Percentiles rank a stretch among this genome's conserved stretches.
These are phyloP conservation scores for Mya arenaria DNA, from an alignment of 1,140 invertebrate species.

Conservation along the genomic window DNA sequence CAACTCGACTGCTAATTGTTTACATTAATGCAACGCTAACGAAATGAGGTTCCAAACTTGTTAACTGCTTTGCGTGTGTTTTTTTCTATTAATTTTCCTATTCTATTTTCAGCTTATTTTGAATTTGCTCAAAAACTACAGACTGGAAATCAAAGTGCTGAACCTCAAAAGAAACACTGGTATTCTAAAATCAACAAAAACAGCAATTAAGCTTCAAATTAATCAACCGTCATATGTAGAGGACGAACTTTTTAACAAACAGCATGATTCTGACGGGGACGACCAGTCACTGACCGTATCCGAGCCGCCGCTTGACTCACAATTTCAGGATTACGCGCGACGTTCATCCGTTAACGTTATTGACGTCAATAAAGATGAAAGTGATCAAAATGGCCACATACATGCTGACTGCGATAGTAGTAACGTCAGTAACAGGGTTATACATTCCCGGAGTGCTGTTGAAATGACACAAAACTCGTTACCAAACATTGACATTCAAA, in stretches of 20 bases:
- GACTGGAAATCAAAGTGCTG: constrained; percentile 12
- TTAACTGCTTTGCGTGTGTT: neutral
- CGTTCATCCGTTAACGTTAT: neutral
- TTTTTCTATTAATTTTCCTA: neutral
- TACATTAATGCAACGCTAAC: neutral
- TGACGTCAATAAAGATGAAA: neutral
- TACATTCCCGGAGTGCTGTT: too few species aligned
- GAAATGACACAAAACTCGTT: too few species aligned
- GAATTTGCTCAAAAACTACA: neutral
- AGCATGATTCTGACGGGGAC: neutral
- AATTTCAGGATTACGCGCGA: neutral
- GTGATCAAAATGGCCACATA: neutral
- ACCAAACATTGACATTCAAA: too few species aligned
- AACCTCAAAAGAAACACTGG: constrained; percentile 2
- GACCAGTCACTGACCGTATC: constrained; percentile 17
- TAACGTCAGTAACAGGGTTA: too few species aligned
- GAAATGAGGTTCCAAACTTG: neutral
- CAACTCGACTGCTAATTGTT: neutral
- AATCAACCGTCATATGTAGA: neutral
- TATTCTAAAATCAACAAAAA: constrained; percentile 10
- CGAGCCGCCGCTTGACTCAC: constrained; percentile 3
- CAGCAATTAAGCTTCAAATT: neutral
- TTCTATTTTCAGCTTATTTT: constrained; percentile 1
- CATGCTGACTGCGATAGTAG: too few species aligned
- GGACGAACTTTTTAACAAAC: neutral